These are phyloP conservation scores for Lethenteron reissneri DNA, from an alignment of 2,113 vertebrate species.

Conservation along the genomic window DNA sequence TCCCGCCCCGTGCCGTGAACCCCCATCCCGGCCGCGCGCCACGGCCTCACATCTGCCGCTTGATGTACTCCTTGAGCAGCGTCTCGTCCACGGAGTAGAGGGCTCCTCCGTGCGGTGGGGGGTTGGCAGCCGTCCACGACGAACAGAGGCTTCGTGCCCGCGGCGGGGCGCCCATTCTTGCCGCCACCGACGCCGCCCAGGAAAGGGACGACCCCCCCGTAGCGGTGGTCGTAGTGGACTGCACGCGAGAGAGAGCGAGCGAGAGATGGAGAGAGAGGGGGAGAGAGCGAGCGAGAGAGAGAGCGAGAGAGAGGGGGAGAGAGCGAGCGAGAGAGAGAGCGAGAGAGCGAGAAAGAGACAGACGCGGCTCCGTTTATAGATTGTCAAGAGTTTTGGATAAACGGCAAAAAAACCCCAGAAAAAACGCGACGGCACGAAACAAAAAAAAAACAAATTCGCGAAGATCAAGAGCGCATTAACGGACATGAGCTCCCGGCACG, in stretches of 20 bases:
- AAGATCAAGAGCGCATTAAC: too few relatives aligned
- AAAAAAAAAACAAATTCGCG: not conserved
- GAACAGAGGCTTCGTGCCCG: conserved; percentile 23
- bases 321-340: not conserved
- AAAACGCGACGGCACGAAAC: not conserved
- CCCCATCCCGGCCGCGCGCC: too few relatives aligned
- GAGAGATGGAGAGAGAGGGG: not conserved
- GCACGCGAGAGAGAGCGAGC: not conserved
- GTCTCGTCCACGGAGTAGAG: conserved; percentile 73
- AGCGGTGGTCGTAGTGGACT: conserved; percentile 84
- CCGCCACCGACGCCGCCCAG: conserved; percentile 47
- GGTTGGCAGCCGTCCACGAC: conserved; percentile 74
- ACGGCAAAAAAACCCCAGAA: not conserved
- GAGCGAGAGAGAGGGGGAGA: not conserved
- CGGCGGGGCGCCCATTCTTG: conserved; percentile 62
- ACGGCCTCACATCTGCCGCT: conserved; percentile 72
- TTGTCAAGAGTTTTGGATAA: not conserved
- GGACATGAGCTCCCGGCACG: not conserved
- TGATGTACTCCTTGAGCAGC: conserved; percentile 93
- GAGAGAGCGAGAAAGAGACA: not conserved
- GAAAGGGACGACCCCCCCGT: conserved; percentile 47
- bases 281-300: too few relatives aligned
- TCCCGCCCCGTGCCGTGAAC: too few relatives aligned
- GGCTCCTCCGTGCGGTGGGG: too few relatives aligned
- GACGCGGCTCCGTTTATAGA: not conserved